Percentiles rank a stretch among this genome's conserved stretches.
Conservation (phyloP, 1,140 invertebrate genomes). For the Hetaerina americana region DNA sequence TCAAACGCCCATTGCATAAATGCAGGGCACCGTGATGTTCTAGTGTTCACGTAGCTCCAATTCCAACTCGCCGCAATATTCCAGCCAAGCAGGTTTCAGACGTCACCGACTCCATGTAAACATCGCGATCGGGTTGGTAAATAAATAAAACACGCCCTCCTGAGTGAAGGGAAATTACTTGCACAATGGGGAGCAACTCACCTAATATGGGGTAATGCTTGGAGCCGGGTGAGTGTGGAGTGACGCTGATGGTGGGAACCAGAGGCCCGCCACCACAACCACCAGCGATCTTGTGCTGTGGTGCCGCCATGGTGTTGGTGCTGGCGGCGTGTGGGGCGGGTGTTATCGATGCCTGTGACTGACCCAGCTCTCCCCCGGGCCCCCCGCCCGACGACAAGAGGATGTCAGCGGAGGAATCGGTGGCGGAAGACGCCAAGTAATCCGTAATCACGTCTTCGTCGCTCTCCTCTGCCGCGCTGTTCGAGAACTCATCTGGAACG, state of each 20-base stretch:
- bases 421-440: constrained; percentile 31
- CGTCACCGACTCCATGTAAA: too few relatives aligned
- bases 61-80: too few relatives aligned
- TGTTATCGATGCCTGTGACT: constrained; percentile 17
- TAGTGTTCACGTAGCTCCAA: too few relatives aligned
- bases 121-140: too few relatives aligned
- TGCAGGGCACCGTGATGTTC: too few relatives aligned
- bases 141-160: too few relatives aligned
- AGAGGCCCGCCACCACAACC: constrained; percentile 28
- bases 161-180: too few relatives aligned
- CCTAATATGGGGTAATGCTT: constrained; percentile 47
- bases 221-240: constrained; percentile 62
- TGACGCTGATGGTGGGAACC: constrained; percentile 73
- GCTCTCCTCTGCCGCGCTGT: constrained; percentile 46
- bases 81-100: too few relatives aligned
- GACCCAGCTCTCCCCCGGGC: constrained; percentile 20
- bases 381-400: constrained; percentile 23
- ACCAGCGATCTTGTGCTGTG: not conserved
- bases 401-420: constrained; percentile 24
- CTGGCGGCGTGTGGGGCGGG: constrained; percentile 23
- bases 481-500: constrained; percentile 30
- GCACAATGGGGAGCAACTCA: constrained; percentile 27
- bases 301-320: constrained; percentile 20
- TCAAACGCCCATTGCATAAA: too few relatives aligned
- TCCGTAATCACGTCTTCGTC: constrained; percentile 55